Evolutionary conservation across 64 coral and sea anemone genomes (phyloP).

Genomic region (Catalaphyllia jardinei): DNA sequence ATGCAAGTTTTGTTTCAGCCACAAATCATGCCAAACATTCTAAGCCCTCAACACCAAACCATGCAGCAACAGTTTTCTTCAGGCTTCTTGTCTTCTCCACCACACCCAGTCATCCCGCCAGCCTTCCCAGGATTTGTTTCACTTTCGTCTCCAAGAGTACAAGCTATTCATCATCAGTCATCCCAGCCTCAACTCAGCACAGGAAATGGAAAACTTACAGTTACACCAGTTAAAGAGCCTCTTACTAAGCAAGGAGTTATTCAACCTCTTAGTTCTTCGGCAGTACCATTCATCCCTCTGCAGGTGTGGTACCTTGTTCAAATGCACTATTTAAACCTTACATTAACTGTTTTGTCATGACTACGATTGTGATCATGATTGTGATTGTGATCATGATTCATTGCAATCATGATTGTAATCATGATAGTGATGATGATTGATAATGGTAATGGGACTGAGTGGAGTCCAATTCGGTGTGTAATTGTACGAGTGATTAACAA

Average conservation of each 20-base stretch:
- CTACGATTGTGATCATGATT: no score
- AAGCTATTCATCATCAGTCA: neutral
- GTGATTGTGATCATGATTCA: no score
- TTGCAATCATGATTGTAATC: no score
- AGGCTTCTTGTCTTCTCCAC: constrained; percentile 12
- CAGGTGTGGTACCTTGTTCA: neutral
- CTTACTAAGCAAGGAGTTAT: neutral
- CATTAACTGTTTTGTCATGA: no score
- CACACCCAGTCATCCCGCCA: neutral
- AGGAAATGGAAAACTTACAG: neutral
- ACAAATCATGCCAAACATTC: constrained; percentile 5
- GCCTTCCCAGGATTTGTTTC: neutral
- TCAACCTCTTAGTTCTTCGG: neutral
- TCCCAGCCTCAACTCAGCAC: neutral
- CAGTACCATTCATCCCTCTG: constrained; percentile 18
- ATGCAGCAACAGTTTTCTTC: constrained; percentile 15
- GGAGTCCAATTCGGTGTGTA: no score
- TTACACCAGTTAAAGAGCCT: neutral
- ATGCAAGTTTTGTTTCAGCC: constrained; percentile 2
- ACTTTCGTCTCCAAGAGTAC: neutral
- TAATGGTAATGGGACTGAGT: no score
- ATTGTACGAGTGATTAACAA: no score
- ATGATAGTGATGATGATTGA: no score
- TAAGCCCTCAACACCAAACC: neutral
- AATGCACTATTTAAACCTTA: no score